Evolutionary conservation across 2,113 vertebrate genomes (phyloP).

Genomic region (Gopherus evgoodei): DNA sequence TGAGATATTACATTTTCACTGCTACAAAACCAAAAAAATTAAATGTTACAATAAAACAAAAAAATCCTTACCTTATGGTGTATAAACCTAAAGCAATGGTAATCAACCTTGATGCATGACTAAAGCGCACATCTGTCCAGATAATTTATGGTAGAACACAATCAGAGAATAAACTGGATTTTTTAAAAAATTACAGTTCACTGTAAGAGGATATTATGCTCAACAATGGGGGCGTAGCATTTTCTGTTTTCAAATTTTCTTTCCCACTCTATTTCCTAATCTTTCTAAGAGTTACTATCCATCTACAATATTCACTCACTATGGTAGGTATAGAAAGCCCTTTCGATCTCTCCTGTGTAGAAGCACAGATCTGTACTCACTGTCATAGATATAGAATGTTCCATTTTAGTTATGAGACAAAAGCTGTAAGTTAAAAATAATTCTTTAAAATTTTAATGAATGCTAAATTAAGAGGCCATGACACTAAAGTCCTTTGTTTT

Average conservation of each 20-base stretch:
- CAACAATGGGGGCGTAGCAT: background rate
- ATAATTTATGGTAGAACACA: constrained; percentile 72
- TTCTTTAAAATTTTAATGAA: background rate
- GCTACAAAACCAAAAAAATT: constrained; percentile 64
- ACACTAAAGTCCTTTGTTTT: background rate
- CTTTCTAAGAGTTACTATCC: background rate
- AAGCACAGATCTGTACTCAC: background rate
- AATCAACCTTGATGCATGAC: constrained; percentile 79
- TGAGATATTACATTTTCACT: constrained; percentile 64
- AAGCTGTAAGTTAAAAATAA: background rate
- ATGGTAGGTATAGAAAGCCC: background rate
- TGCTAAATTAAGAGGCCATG: background rate
- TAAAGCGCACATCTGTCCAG: constrained; percentile 78
- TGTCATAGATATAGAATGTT: background rate
- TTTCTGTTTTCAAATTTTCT: constrained; percentile 34
- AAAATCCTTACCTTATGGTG: constrained; percentile 58
- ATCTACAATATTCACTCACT: background rate
- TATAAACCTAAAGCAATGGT: constrained; percentile 70
- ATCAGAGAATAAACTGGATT: constrained; percentile 56
- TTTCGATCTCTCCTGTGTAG: background rate
- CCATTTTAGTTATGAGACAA: background rate
- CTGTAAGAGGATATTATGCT: constrained; percentile 59
- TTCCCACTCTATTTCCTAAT: background rate
- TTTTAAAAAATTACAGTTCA: constrained; percentile 25
- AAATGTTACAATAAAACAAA: constrained; percentile 67